Conservation (phyloP, 92 coral and sea anemone genomes). For the Desmophyllum pertusum region DNA sequence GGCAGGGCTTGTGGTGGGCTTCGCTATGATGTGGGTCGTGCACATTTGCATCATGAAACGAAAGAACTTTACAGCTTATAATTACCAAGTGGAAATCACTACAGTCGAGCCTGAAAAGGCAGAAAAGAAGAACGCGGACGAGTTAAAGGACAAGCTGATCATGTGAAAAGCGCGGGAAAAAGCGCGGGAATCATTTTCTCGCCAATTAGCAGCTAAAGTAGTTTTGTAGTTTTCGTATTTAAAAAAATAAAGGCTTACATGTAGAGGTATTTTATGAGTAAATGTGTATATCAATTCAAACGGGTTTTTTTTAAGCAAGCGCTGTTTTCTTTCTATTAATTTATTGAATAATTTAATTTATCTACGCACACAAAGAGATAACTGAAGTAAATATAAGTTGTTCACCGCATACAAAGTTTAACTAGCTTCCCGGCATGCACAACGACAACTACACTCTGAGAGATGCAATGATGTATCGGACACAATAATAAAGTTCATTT, state of each 20-base stretch:
- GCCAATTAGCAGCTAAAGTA: neutral
- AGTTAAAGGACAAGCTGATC: slow-evolving; percentile 4
- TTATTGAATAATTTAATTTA: neutral
- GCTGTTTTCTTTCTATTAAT: neutral
- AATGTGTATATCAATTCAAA: neutral
- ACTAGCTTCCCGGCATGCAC: no score
- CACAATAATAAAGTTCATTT: no score
- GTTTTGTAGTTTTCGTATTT: neutral
- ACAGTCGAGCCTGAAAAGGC: slow-evolving; percentile 19
- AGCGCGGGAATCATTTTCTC: neutral
- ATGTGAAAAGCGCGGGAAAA: neutral
- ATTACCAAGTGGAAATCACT: neutral
- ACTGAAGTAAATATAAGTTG: no score
- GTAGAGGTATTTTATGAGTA: neutral
- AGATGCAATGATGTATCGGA: no score
- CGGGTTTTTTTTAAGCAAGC: neutral
- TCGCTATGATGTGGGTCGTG: neutral
- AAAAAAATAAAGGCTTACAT: neutral
- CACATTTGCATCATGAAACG: neutral
- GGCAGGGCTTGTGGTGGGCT: neutral
- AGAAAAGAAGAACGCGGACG: neutral
- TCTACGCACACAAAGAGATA: neutral
- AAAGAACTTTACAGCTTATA: neutral
- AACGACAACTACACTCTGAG: no score
- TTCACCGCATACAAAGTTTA: no score